Base-by-base conservation (phyloP, 2,888 invertebrate species). In the Pachycephus smyrnensis region DNA sequence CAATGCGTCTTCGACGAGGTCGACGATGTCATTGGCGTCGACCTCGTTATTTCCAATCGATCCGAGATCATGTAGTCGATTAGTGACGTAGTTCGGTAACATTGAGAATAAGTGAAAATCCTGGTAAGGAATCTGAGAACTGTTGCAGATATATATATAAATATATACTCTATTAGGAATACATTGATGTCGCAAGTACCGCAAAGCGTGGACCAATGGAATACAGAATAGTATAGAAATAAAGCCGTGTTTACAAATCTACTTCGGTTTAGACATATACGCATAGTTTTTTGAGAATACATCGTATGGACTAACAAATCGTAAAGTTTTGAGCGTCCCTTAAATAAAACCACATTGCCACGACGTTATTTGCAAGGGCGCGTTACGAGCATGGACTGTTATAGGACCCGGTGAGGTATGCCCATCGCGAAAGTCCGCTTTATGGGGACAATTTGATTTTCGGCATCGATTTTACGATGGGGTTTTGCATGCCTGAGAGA, bases 1-100 rank as follows among this genome's bases (percentile, higher is more conserved):
- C 84, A 86, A 87, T 86, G 84, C 85, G 80, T 76, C 75, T 73
- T 55, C 33, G 69, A 75, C 79, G 81, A 75, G 36, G 33, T 23
- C 2, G 37, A 40, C 12, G 73, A 15, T 69, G 73, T 30, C 35
- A 40, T 12, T 33, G 23, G 69, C 30, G 83, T 85, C 87, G 87
- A 86, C 87, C 88, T 89, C 87, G 88, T 89, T 88, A 89, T 89
- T 86, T 86, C 82, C 78, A 87, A 89, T 89, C 87, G 89, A 88
- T 87, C 85, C 81, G 83, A 32, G 15, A 55, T 55, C 23, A 55
- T 6, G 40, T 23, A 6, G 40, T 6, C 23, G 40, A 55, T 55
- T 55, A 55, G 23, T 9, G 23, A 55, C 23, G 23, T 23, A 23
- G 40, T 23, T 15, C 12, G 40, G 40, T 55, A 55, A 55, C 4